phyloP scores from a whole-genome alignment of 2,797 vertebrate genomes.

The Pelobates cultripes region DNA sequence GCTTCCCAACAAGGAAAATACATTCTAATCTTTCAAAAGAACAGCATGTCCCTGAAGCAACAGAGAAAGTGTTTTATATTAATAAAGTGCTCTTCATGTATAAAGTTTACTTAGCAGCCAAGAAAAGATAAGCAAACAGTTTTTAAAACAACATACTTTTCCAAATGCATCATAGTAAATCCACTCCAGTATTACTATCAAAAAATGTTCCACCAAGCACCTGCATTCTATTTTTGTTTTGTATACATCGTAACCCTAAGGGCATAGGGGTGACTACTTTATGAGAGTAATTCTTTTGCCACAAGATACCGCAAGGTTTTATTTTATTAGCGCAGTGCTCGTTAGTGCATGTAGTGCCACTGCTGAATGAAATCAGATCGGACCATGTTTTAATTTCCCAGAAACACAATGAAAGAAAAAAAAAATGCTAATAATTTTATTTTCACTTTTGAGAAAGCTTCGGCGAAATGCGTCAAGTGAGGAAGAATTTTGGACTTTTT shows the following conservation, averaged over 20 bases:
- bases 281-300: too few species aligned
- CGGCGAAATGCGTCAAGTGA: too few species aligned
- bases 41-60: conserved; percentile 51
- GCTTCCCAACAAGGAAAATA: conserved; percentile 44
- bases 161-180: conserved; percentile 44
- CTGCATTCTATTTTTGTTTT: conserved; percentile 21
- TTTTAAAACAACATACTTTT: conserved; percentile 34
- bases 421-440: too few species aligned
- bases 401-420: too few species aligned
- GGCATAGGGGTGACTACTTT: not conserved
- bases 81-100: conserved; percentile 43
- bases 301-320: too few species aligned
- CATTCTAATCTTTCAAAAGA: conserved; percentile 48
- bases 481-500: too few species aligned
- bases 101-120: conserved; percentile 58
- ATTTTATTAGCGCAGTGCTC: too few species aligned
- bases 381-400: too few species aligned
- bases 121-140: conserved; percentile 14
- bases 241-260: not conserved
- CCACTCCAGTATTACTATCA: conserved; percentile 36
- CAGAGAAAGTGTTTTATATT: conserved; percentile 62
- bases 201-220: conserved; percentile 31
- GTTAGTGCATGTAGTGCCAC: too few species aligned
- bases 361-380: too few species aligned
- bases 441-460: too few species aligned